Base-by-base conservation (phyloP, 2,888 invertebrate genomes). In the Leucophenga maculata region DNA sequence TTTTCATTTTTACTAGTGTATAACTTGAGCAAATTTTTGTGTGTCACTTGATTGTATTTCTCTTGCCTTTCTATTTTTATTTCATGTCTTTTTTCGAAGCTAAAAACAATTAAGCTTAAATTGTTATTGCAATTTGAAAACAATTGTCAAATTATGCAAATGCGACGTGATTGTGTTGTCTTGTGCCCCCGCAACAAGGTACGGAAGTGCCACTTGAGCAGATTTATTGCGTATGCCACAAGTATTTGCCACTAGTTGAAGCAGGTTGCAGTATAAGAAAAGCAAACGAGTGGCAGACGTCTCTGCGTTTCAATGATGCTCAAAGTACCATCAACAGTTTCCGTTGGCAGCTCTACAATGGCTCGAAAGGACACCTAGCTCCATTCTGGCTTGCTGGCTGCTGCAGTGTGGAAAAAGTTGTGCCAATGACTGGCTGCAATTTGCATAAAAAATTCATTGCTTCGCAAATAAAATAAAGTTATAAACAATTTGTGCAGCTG, bases 111-210 rank as follows among this genome's bases (percentile, higher is more conserved):
- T 83, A 83, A 82, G 78, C 76, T 80, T 80, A 85, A 85, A 82
- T 84, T 83, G 80, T 84, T 85, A 80, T 83, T 80, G 80, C 85
- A 82, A 84, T 82, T 82, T 78, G 78, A 81, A 85, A 84, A 85
- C 85, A 86, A 86, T 86, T 85, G 85, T 85, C 85, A 85, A 85
- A 85, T 85, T 86, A 86, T 86, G 85, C 80, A 86, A 86, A 86
- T 86, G 72, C 72, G 72, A 72, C 67, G 75, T 77, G 77, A 77
- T 76, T 77, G 74, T 67, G 74, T 48, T 48, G 26, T 46, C 16
- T 20, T 14, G 20, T n/a, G 62, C 16, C 54, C 66, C n/a, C n/a
- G n/a, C n/a, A n/a, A 67, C 80, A 82, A 80, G 82, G 82, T 80
- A 78, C 78, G 79, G 77, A 78, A 75, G 73, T 16, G 16, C n/a